These are phyloP conservation scores for Zaprionus inermis DNA, from an alignment of 1,140 invertebrate species.

Conservation along the genomic window DNA sequence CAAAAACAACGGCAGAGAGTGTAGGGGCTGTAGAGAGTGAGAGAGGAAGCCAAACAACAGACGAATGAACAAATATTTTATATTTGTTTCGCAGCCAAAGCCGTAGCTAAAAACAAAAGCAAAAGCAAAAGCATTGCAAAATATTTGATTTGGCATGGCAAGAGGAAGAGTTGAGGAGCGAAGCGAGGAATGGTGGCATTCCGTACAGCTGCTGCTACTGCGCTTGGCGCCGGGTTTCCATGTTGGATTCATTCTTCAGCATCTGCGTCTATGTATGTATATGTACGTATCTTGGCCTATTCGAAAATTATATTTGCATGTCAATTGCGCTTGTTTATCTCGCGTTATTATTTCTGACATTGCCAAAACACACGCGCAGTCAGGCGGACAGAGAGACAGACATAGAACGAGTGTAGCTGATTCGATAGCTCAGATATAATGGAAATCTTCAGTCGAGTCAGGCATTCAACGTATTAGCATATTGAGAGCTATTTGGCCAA, in stretches of 20 bases:
- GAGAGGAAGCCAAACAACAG: constrained; percentile 26
- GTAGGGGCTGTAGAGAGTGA: background rate
- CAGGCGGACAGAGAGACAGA: constrained; percentile 5
- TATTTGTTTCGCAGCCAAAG: constrained; percentile 68
- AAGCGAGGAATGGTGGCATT: background rate
- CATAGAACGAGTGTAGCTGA: constrained; percentile 31
- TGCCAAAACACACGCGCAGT: constrained; percentile 49
- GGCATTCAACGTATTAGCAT: constrained; percentile 54
- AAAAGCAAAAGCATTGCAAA: constrained; percentile 71
- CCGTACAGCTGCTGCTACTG: constrained; percentile 18
- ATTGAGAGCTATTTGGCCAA: constrained; percentile 25
- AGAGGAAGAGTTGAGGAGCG: background rate
- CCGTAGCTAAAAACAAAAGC: constrained; percentile 39
- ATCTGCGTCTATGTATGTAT: background rate
- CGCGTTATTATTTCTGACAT: constrained; percentile 78
- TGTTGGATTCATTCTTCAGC: constrained; percentile 9
- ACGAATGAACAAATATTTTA: constrained; percentile 70
- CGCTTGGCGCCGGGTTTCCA: constrained; percentile 51
- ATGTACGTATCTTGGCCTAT: constrained; percentile 12
- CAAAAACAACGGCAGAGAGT: constrained; percentile 8
- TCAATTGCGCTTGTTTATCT: constrained; percentile 80
- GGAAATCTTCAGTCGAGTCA: constrained; percentile 55
- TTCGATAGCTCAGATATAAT: constrained; percentile 56
- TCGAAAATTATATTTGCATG: constrained; percentile 77
- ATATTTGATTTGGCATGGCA: constrained; percentile 51